Conservation (phyloP, 2,797 vertebrate genomes). For the Betta splendens region DNA sequence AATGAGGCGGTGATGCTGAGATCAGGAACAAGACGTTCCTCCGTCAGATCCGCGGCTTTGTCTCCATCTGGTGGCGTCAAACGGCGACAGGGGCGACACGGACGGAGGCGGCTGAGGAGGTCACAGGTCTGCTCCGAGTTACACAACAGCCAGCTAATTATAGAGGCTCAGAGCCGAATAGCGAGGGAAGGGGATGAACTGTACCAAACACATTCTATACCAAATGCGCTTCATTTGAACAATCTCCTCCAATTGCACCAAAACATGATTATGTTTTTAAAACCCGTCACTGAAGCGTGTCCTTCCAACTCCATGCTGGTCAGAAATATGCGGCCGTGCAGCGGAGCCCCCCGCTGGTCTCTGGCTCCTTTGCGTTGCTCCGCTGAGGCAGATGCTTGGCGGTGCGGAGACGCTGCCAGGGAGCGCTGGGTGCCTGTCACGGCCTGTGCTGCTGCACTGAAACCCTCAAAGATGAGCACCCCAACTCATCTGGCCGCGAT, state of each 20-base stretch:
- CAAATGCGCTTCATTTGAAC: neutral
- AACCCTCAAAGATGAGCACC: constrained; percentile 40
- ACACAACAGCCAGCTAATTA: constrained; percentile 46
- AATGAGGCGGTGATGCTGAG: constrained; percentile 28
- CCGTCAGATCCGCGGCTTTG: constrained; percentile 14
- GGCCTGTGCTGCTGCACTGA: constrained; percentile 53
- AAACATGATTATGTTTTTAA: constrained; percentile 1
- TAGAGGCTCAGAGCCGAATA: constrained; percentile 14
- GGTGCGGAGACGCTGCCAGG: constrained; percentile 58
- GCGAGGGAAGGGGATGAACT: neutral
- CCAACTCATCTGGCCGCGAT: constrained; percentile 11
- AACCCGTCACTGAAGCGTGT: neutral
- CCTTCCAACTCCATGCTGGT: constrained; percentile 9
- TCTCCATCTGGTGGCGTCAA: constrained; percentile 61
- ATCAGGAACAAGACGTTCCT: constrained; percentile 38
- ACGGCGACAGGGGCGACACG: neutral
- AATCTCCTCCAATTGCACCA: neutral
- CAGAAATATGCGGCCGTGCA: constrained; percentile 28
- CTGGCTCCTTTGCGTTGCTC: constrained; percentile 57
- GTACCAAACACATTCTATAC: neutral
- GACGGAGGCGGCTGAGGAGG: neutral
- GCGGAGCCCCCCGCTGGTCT: constrained; percentile 47
- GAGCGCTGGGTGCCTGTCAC: constrained; percentile 57
- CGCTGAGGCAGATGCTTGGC: constrained; percentile 64
- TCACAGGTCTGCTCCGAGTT: constrained; percentile 1